Conservation (phyloP, 2,797 vertebrate genomes). For the Thamnophis elegans region DNA sequence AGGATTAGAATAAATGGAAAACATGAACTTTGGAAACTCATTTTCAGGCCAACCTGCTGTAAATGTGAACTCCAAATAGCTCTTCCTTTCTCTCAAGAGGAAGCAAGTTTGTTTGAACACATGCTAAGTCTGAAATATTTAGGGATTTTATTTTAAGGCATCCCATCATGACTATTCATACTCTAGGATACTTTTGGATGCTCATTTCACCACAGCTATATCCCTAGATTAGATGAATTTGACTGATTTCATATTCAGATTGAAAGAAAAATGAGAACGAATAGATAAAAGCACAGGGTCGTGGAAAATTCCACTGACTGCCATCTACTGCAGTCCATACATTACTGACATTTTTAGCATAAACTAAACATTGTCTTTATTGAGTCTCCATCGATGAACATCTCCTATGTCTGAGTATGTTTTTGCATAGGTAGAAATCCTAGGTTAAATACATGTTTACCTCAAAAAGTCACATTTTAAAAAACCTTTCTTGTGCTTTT, state of each 20-base stretch:
- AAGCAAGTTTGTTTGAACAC: background rate
- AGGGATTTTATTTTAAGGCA: background rate
- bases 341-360: background rate
- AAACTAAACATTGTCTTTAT: background rate
- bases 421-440: background rate
- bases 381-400: background rate
- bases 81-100: background rate
- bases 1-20: slow-evolving; percentile 24
- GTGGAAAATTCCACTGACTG: background rate
- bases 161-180: background rate
- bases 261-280: background rate
- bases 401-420: background rate
- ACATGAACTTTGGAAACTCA: slow-evolving; percentile 23
- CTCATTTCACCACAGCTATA: background rate
- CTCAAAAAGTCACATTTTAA: background rate
- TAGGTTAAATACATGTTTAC: background rate
- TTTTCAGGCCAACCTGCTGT: slow-evolving; percentile 14
- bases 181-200: background rate
- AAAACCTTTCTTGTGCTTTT: background rate
- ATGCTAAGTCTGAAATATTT: background rate
- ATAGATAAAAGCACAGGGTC: background rate
- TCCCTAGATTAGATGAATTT: background rate
- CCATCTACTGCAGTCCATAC: background rate
- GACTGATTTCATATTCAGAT: background rate
- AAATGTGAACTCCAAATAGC: background rate